phyloP scores from a whole-genome alignment of 2,888 invertebrate genomes.

The Aethes cnicana region DNA sequence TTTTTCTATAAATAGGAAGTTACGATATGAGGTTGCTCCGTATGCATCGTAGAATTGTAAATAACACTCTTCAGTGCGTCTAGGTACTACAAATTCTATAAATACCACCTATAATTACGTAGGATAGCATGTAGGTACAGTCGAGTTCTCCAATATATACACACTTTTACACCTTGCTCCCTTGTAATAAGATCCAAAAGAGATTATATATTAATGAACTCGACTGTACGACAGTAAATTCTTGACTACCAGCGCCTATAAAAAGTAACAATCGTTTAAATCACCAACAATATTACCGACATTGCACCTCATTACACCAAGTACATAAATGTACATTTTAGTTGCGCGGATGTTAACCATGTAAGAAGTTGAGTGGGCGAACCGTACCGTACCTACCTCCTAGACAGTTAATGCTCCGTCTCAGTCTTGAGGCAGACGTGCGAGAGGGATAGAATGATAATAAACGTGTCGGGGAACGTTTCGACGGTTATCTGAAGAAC shows the following conservation, averaged over 20 bases:
- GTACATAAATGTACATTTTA: background rate
- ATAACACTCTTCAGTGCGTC: too few species aligned
- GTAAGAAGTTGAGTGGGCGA: constrained; percentile 54
- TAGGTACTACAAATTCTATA: too few species aligned
- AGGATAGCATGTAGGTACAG: too few species aligned
- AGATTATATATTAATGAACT: too few species aligned
- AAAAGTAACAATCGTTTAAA: constrained; percentile 3
- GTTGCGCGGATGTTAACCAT: constrained; percentile 6
- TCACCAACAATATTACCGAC: background rate
- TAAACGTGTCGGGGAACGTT: constrained; percentile 41
- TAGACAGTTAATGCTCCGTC: constrained; percentile 50
- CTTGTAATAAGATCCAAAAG: too few species aligned
- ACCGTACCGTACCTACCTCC: constrained; percentile 28
- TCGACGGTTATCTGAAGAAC: constrained; percentile 48
- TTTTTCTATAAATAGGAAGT: too few species aligned
- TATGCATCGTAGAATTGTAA: too few species aligned
- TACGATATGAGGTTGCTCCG: too few species aligned
- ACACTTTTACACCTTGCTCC: too few species aligned
- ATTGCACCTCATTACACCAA: constrained; percentile 2
- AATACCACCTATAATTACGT: too few species aligned
- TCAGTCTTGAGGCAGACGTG: constrained; percentile 40
- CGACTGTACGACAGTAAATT: too few species aligned
- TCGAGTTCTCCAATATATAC: too few species aligned
- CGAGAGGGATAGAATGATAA: constrained; percentile 46
- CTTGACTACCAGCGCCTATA: background rate